Percentiles rank a stretch among this genome's conserved stretches.
These are phyloP conservation scores for Epiperipatus broadwayi DNA, from an alignment of 2,888 invertebrate species.

Conservation along the genomic window DNA sequence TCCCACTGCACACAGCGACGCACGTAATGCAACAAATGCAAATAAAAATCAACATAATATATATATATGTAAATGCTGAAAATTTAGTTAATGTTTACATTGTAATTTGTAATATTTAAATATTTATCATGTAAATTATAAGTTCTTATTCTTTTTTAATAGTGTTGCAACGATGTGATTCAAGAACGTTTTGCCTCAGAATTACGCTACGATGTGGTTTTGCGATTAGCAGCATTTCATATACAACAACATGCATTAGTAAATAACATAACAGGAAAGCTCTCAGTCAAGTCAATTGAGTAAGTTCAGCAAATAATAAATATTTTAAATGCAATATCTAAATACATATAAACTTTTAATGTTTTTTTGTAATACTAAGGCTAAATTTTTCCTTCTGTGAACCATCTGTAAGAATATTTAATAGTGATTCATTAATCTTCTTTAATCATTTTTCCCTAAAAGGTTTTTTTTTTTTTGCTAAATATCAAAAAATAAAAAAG, in stretches of 20 bases:
- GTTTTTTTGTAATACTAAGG: not conserved
- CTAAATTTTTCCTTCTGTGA: not conserved
- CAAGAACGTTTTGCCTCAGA: constrained; percentile 77
- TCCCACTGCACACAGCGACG: too few species aligned
- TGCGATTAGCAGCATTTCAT: constrained; percentile 67
- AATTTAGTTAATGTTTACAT: too few species aligned
- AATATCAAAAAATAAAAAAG: too few species aligned
- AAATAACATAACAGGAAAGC: constrained; percentile 50
- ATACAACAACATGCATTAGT: constrained; percentile 73
- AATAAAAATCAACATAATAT: too few species aligned
- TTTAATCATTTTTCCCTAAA: too few species aligned
- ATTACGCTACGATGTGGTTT: constrained; percentile 63
- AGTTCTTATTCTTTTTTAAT: not conserved
- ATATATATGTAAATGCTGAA: too few species aligned
- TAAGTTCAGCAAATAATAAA: too few species aligned
- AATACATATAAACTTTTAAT: not conserved
- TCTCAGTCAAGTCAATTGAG: constrained; percentile 69
- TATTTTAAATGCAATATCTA: not conserved
- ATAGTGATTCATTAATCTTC: too few species aligned
- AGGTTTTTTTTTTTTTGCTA: too few species aligned
- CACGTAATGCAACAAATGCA: too few species aligned
- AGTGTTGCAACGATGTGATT: constrained; percentile 23
- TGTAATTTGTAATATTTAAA: too few species aligned
- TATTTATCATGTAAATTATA: not conserved
- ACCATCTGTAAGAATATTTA: not conserved